Evolutionary conservation across 2,888 invertebrate species (phyloP).

Genomic region (Sphaerolaimus hirsutus): DNA sequence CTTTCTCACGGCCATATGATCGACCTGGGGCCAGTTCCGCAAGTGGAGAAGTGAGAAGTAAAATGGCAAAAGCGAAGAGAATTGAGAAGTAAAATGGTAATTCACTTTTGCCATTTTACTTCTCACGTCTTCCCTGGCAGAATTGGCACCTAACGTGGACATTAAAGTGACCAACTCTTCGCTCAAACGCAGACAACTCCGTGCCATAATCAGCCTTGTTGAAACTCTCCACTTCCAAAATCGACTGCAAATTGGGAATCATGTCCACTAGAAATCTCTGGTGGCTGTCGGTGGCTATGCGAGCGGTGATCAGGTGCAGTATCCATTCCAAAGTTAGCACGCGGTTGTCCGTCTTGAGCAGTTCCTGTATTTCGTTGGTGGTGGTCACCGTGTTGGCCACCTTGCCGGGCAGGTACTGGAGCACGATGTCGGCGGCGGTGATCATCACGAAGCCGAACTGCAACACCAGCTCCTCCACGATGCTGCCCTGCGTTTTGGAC

Average conservation of each 20-base stretch:
- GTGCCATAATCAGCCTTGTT: background rate
- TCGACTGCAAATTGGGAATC: constrained; percentile 3
- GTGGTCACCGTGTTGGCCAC: constrained; percentile 5
- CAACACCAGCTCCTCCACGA: constrained; percentile 3
- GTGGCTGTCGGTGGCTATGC: constrained; percentile 2
- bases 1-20: too few species aligned
- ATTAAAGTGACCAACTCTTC: constrained; percentile 3
- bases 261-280: constrained; percentile 4
- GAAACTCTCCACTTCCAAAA: background rate
- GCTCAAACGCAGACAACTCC: constrained; percentile 5
- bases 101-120: too few species aligned
- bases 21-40: too few species aligned
- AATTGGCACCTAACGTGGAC: background rate
- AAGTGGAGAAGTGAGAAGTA: too few species aligned
- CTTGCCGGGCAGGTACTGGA: constrained; percentile 6
- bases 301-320: constrained; percentile 4
- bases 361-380: constrained; percentile 4
- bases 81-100: too few species aligned
- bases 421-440: constrained; percentile 5
- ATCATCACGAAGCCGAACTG: constrained; percentile 4
- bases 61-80: too few species aligned
- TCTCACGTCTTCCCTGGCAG: too few species aligned
- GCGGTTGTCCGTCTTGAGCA: constrained; percentile 4
- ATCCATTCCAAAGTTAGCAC: constrained; percentile 7
- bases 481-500: constrained; percentile 5